A percentile compares a stretch with the other conserved stretches of the same genome.
phyloP scores from a whole-genome alignment of 2,113 vertebrate genomes.

The Amphiprion ocellaris region DNA sequence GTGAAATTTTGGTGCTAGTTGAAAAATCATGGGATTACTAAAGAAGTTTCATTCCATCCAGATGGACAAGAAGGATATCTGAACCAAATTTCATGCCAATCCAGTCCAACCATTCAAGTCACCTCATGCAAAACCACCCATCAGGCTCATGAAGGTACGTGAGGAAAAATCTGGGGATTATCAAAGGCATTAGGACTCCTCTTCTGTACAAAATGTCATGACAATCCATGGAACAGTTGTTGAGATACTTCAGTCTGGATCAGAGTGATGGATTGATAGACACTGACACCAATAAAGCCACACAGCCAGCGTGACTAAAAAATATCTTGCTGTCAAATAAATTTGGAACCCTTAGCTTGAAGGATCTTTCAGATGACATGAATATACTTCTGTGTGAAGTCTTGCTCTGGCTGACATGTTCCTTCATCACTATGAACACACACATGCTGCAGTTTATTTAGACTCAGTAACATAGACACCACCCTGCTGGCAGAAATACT shows the following conservation, averaged over 20 bases:
- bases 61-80: no score
- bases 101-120: no score
- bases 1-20: no score
- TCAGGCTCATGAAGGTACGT: no score
- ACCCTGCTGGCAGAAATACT: neutral
- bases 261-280: conserved; percentile 11
- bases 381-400: conserved; percentile 3
- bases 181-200: neutral
- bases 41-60: no score
- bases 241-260: conserved; percentile 6
- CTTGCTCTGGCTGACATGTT: neutral
- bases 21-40: no score
- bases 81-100: no score
- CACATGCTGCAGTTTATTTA: neutral
- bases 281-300: neutral
- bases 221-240: neutral
- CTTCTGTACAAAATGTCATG: neutral
- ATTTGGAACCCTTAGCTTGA: conserved; percentile 34
- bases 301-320: conserved; percentile 10
- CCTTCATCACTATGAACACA: neutral
- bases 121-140: no score
- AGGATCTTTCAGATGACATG: neutral
- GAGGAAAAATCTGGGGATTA: no score
- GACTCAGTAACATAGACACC: neutral
- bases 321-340: conserved; percentile 23